Percentiles rank a stretch among this genome's conserved stretches.
Evolutionary conservation across 2,888 invertebrate genomes (phyloP).

Genomic region (Drosophila histrio): DNA sequence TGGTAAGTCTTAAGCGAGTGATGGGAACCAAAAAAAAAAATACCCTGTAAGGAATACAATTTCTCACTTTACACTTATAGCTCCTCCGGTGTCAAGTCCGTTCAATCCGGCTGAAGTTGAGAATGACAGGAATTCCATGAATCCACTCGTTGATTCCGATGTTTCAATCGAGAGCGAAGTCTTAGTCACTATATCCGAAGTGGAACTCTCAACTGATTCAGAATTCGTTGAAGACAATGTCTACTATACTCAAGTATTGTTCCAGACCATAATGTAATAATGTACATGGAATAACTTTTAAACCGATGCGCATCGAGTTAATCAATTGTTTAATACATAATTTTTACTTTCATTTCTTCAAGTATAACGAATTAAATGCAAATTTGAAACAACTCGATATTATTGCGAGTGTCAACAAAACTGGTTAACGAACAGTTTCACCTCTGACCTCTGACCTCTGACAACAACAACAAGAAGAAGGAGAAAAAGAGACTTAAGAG

Average conservation of each 20-base stretch:
- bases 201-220: too few species aligned
- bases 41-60: background rate
- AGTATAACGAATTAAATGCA: background rate
- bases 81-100: background rate
- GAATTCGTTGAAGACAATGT: too few species aligned
- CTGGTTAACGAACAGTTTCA: slow-evolving; percentile 45
- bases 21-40: background rate
- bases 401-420: slow-evolving; percentile 71
- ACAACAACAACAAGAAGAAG: slow-evolving; percentile 15
- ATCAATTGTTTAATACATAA: too few species aligned
- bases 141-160: background rate
- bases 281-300: too few species aligned
- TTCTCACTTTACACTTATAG: background rate
- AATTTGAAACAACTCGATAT: slow-evolving; percentile 25
- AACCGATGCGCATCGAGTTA: too few species aligned
- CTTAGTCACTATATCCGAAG: background rate
- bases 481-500: slow-evolving; percentile 1
- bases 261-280: too few species aligned
- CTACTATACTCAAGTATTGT: too few species aligned
- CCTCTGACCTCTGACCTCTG: slow-evolving; percentile 51
- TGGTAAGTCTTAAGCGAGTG: background rate
- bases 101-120: background rate
- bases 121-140: background rate
- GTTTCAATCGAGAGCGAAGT: background rate
- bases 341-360: background rate